phyloP scores from a whole-genome alignment of 2,888 invertebrate species.

The Sphaeridia pumilis region DNA sequence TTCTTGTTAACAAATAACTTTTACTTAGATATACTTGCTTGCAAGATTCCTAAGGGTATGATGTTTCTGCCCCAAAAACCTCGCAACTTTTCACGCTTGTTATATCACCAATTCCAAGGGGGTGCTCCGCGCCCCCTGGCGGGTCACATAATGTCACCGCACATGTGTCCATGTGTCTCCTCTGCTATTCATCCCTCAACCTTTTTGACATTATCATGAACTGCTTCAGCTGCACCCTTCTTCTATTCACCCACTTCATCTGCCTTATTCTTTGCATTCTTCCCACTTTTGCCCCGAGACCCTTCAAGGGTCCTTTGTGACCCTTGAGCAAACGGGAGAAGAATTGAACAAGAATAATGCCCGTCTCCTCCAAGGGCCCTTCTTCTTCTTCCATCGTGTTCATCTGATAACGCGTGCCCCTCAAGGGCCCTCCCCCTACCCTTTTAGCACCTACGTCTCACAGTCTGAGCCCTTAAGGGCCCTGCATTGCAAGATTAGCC shows the following conservation, averaged over 20 bases:
- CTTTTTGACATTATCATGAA: not conserved
- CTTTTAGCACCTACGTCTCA: no score
- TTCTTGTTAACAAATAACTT: no score
- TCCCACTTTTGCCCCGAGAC: not conserved
- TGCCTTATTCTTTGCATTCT: not conserved
- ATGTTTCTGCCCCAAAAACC: not conserved
- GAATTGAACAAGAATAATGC: not conserved
- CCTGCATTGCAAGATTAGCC: no score
- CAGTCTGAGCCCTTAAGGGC: no score
- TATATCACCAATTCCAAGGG: no score
- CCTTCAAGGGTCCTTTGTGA: no score
- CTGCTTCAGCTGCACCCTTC: not conserved
- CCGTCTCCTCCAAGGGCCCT: not conserved
- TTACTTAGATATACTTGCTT: no score
- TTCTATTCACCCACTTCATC: not conserved
- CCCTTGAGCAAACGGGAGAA: no score
- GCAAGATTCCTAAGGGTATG: not conserved
- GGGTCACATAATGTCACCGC: conserved; percentile 3
- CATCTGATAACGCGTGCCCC: no score
- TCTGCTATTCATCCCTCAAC: not conserved
- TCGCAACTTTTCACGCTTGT: not conserved
- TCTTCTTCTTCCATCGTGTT: no score
- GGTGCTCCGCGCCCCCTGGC: no score
- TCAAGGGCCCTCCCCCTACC: no score
- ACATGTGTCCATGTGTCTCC: not conserved